Evolutionary conservation across 2,113 vertebrate genomes (phyloP).

Genomic region (Epinephelus lanceolatus): DNA sequence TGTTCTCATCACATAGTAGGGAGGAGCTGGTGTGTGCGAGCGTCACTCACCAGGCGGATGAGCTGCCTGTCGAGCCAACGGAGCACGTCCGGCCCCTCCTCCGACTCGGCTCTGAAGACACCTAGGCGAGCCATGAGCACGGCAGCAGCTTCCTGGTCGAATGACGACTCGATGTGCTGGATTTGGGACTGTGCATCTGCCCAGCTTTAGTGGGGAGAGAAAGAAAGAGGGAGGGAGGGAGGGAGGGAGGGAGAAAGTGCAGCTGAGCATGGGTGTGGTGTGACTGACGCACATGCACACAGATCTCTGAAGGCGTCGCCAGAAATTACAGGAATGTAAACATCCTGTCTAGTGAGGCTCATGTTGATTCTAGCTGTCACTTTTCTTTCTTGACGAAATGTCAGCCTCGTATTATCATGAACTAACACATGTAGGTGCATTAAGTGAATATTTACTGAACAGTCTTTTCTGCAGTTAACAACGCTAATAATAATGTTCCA

Average conservation of each 20-base stretch:
- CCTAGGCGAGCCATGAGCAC: slow-evolving; percentile 97
- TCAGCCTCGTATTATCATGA: not conserved
- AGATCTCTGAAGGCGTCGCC: not conserved
- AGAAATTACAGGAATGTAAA: slow-evolving; percentile 39
- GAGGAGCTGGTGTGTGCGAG: not conserved
- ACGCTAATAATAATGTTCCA: not conserved
- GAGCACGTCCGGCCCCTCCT: slow-evolving; percentile 96
- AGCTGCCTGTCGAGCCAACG: slow-evolving; percentile 98
- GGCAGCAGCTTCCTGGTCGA: slow-evolving; percentile 95
- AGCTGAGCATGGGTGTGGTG: slow-evolving; percentile 52
- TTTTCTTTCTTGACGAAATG: not conserved
- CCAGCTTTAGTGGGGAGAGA: slow-evolving; percentile 85
- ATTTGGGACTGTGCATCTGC: slow-evolving; percentile 96
- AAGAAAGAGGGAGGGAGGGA: not conserved
- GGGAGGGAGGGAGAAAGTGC: too few species aligned
- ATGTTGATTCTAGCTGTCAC: slow-evolving; percentile 24
- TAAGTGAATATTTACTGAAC: not conserved
- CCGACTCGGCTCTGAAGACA: slow-evolving; percentile 94
- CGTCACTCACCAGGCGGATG: slow-evolving; percentile 91
- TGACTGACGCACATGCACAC: slow-evolving; percentile 43
- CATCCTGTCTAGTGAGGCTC: not conserved
- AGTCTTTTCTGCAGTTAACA: not conserved
- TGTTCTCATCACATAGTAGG: not conserved
- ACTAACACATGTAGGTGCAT: not conserved
- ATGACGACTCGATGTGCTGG: slow-evolving; percentile 95